A percentile compares a stretch with the other conserved stretches of the same genome.
Conservation (phyloP, 2,888 invertebrate species). For the Erpobdella octoculata region DNA sequence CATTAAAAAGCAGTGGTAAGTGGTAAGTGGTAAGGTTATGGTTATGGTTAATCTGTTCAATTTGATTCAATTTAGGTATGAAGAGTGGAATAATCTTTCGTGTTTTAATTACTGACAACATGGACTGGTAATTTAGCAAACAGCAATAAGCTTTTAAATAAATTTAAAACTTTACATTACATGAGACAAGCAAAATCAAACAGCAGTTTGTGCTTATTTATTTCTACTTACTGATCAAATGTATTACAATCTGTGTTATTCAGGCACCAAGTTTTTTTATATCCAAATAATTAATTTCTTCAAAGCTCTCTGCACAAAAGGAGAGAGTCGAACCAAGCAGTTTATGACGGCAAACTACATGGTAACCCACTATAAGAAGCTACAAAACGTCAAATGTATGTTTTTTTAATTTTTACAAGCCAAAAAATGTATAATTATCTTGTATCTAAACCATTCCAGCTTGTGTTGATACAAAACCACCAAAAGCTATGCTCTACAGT, state of each 20-base stretch:
- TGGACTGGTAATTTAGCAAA: not conserved
- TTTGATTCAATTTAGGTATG: too few relatives aligned
- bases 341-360: constrained; percentile 48
- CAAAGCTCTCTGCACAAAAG: constrained; percentile 45
- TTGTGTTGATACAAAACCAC: constrained; percentile 2
- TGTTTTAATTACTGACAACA: not conserved
- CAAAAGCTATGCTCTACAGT: constrained; percentile 17
- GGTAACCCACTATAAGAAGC: constrained; percentile 49
- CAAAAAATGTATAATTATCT: not conserved
- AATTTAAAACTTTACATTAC: not conserved
- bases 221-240: too few relatives aligned
- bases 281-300: too few relatives aligned
- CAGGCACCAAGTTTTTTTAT: too few relatives aligned
- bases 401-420: not conserved
- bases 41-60: too few relatives aligned
- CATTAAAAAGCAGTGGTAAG: constrained; percentile 23
- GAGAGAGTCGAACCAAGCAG: constrained; percentile 47
- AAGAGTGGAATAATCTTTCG: too few relatives aligned
- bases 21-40: not conserved
- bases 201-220: too few relatives aligned
- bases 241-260: too few relatives aligned
- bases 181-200: too few relatives aligned
- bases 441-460: constrained; percentile 1
- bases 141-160: not conserved
- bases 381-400: constrained; percentile 44